Percentiles rank a stretch among this genome's conserved stretches.
phyloP scores from a whole-genome alignment of 2,113 vertebrate genomes.

The Lycaon pictus region DNA sequence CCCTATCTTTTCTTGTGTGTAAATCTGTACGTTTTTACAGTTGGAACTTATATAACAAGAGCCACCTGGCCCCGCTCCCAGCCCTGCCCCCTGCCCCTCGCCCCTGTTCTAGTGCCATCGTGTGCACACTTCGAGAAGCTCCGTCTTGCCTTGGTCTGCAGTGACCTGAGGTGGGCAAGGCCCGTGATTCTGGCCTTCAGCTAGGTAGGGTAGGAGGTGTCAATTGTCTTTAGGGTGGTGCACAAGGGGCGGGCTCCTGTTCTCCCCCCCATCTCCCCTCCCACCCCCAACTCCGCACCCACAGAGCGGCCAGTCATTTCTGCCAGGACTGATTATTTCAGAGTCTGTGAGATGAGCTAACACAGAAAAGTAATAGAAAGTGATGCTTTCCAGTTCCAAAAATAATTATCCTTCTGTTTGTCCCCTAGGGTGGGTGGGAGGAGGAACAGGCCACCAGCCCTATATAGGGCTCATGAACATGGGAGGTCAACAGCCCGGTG shows the following conservation, averaged over 20 bases:
- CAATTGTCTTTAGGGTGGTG: neutral
- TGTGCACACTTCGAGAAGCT: neutral
- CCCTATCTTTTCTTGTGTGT: neutral
- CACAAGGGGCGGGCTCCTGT: neutral
- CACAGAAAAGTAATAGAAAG: neutral
- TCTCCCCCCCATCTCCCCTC: rapidly evolving
- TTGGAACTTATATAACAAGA: neutral
- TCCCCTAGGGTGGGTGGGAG: neutral
- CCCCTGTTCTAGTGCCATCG: neutral
- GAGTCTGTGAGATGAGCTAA: neutral
- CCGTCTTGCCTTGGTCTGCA: neutral
- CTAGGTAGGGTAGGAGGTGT: too few relatives aligned
- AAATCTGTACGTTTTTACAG: neutral
- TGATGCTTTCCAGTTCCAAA: neutral
- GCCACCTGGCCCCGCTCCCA: neutral
- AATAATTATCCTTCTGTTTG: neutral
- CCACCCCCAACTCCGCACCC: neutral
- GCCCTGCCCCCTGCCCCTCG: rapidly evolving
- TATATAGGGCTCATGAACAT: neutral
- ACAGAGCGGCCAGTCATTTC: neutral
- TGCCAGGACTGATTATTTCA: neutral
- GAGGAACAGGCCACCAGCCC: neutral
- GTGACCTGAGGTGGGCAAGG: neutral
- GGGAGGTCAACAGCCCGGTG: rapidly evolving
- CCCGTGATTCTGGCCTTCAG: neutral